Evolutionary conservation across 2,888 invertebrate species (phyloP), one percentile per base, ranked within the genome.

Genomic region (Mechanitis messenoides): DNA sequence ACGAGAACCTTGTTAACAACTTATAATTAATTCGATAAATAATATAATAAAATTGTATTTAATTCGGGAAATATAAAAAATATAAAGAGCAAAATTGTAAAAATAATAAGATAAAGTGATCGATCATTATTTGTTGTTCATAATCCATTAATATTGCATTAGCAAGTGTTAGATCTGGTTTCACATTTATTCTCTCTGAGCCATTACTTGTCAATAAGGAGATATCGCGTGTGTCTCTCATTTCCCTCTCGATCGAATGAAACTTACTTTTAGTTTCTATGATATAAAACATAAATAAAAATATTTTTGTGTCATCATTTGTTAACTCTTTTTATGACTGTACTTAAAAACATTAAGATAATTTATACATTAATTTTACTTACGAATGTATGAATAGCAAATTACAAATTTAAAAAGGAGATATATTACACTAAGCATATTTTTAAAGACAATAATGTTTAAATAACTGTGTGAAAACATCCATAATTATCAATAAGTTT

Each of bases 201-300:
- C 35, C 35, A 33, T 35, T 55, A 47, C n/a, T 45, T 47, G 38
- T 31, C 33, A 38, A 42, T 56, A 45, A 59, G 64, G 53, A 56
- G 42, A 50, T 54, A 61, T 72, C 63, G 71, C 71, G 71, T 72
- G 73, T 68, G 60, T 33, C 67, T 62, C 61, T 68, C 68, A 72
- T 74, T 75, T 74, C 71, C 70, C 72, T 74, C 69, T 73, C 72
- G 60, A 65, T 65, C 68, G 64, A 65, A 67, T 61, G 63, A 66
- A 68, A 69, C 68, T 72, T 64, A 69, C 67, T 73, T 73, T 76
- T 76, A 72, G 72, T 75, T 75, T 74, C 73, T 72, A 67, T 69
- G 59, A 64, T 56, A 4, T 38, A 55, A 55, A 35, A 47, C 3
- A 55, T 28, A 28, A 3, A 42, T 9, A 5, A 42, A 42, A 42